Percentiles rank a stretch among this genome's conserved stretches.
phyloP scores from a whole-genome alignment of 1,140 invertebrate genomes.

The Cardiocondyla obscurior region DNA sequence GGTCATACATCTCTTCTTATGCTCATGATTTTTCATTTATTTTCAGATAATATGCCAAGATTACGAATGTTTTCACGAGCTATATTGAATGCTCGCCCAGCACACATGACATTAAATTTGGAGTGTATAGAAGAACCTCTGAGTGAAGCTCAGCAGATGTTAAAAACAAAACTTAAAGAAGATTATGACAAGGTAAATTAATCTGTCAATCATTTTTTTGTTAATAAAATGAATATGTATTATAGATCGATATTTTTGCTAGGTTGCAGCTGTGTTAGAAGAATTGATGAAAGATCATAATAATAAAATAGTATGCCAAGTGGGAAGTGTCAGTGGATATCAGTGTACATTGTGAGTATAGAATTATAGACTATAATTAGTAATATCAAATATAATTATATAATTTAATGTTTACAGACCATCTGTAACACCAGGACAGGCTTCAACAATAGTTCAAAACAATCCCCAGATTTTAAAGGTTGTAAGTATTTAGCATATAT shows the following conservation, averaged over 20 bases:
- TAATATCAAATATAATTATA: not conserved
- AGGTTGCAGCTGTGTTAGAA: constrained; percentile 77
- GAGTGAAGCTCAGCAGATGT: constrained; percentile 85
- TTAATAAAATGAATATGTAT: not conserved
- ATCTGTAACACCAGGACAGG: constrained; percentile 62
- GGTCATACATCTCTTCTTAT: not conserved
- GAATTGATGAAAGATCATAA: constrained; percentile 80
- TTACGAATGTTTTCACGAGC: constrained; percentile 72
- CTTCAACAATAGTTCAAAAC: constrained; percentile 67
- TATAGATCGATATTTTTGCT: not conserved
- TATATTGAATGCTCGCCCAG: constrained; percentile 70
- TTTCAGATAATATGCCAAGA: constrained; percentile 64
- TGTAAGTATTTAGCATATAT: constrained; percentile 67
- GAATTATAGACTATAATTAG: constrained; percentile 12
- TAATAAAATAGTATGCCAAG: constrained; percentile 78
- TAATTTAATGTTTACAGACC: constrained; percentile 62
- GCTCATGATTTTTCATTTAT: not conserved
- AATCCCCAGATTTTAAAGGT: constrained; percentile 73
- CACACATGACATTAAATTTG: constrained; percentile 85
- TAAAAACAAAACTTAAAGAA: constrained; percentile 84
- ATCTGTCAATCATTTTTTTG: not conserved
- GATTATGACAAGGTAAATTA: constrained; percentile 74
- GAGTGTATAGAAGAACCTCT: constrained; percentile 88
- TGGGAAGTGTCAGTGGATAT: constrained; percentile 77
- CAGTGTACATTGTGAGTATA: constrained; percentile 80